Evolutionary conservation across 2,888 invertebrate genomes (phyloP).

Genomic region (Euzetes globulus): DNA sequence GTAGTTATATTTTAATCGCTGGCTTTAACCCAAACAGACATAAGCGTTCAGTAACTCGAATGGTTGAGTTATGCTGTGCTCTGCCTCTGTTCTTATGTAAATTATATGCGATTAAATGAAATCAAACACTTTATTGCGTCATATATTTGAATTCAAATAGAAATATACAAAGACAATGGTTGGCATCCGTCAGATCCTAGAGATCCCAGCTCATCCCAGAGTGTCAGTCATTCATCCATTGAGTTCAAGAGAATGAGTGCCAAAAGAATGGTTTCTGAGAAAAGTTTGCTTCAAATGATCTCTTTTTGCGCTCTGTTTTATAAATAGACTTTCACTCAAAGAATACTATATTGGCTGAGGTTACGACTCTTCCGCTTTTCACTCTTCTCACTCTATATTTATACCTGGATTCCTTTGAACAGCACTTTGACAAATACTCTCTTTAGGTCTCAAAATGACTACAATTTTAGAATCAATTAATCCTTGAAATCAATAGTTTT

Average conservation of each 20-base stretch:
- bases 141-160: not conserved
- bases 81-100: constrained; percentile 10
- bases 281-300: not conserved
- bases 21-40: constrained; percentile 11
- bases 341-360: not conserved
- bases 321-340: constrained; percentile 3
- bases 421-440: too few species aligned
- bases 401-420: too few species aligned
- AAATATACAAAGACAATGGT: not conserved
- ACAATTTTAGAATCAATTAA: not conserved
- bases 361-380: not conserved
- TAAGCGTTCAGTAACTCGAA: not conserved
- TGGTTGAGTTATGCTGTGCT: too few species aligned
- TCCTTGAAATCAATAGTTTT: not conserved
- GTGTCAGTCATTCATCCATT: constrained; percentile 10
- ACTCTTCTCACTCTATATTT: not conserved
- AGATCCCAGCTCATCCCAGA: not conserved
- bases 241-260: constrained; percentile 21
- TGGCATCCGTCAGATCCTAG: not conserved
- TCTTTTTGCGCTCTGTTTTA: not conserved
- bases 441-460: too few species aligned
- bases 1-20: not conserved
- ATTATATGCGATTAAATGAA: constrained; percentile 10
- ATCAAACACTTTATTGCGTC: constrained; percentile 20
- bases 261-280: not conserved